phyloP scores from a whole-genome alignment of 2,113 vertebrate species.

The Benitochromis conjunctus region DNA sequence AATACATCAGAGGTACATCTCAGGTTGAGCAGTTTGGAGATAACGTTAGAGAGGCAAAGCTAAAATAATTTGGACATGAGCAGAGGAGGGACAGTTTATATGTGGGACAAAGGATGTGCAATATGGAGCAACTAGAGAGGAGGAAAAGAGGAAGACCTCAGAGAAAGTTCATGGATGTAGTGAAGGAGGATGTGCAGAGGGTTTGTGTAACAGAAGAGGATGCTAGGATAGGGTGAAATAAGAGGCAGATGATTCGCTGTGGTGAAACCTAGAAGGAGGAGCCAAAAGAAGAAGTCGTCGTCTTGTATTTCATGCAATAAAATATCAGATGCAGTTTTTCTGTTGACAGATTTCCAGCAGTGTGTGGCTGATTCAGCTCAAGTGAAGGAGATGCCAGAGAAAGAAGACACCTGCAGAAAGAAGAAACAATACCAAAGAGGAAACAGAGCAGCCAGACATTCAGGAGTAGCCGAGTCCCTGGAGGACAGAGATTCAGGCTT shows the following conservation, averaged over 20 bases:
- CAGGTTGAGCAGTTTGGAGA: not conserved
- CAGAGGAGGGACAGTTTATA: not conserved
- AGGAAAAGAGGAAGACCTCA: not conserved
- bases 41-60: not conserved
- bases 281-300: not conserved
- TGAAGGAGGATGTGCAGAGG: not conserved
- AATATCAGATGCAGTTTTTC: not conserved
- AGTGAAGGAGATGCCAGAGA: not conserved
- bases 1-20: not conserved
- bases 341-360: not conserved
- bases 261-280: not conserved
- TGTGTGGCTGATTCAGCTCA: not conserved
- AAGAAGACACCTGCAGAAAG: slow-evolving; percentile 10
- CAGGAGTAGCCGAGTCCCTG: slow-evolving; percentile 58
- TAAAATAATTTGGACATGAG: not conserved
- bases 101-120: not conserved
- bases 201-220: not conserved
- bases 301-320: not conserved
- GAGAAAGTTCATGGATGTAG: not conserved
- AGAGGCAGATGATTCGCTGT: not conserved
- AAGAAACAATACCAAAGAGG: slow-evolving; percentile 41
- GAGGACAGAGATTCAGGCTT: slow-evolving; percentile 62
- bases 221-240: not conserved
- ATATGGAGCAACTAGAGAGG: not conserved
- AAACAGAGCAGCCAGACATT: slow-evolving; percentile 51